A percentile compares a stretch with the other conserved stretches of the same genome.
phyloP scores from a whole-genome alignment of 2,113 vertebrate genomes.

The Chrysemys picta region DNA sequence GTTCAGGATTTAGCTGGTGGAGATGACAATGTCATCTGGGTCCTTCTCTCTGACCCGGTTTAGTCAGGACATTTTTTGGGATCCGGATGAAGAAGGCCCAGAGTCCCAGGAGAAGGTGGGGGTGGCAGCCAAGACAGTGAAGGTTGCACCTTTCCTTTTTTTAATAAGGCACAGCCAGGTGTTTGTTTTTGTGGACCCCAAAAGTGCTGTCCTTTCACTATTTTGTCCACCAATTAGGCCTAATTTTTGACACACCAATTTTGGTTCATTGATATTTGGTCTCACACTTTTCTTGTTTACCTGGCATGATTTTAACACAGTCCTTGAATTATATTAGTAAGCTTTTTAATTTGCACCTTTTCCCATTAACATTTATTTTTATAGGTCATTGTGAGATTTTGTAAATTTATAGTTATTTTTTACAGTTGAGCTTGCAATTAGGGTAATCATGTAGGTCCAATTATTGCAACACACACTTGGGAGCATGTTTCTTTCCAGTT shows the following conservation, averaged over 20 bases:
- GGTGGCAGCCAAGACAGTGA: too few species aligned
- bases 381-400: not conserved
- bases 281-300: not conserved
- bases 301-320: not conserved
- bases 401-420: not conserved
- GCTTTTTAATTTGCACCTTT: not conserved
- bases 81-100: too few species aligned
- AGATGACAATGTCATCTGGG: too few species aligned
- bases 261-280: not conserved
- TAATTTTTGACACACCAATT: not conserved
- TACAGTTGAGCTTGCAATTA: not conserved
- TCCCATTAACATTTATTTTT: not conserved
- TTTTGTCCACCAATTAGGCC: not conserved
- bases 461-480: fast-evolving
- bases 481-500: constrained; percentile 8
- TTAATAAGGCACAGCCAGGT: too few species aligned
- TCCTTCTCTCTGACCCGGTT: too few species aligned
- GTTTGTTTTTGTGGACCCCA: not conserved
- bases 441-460: not conserved
- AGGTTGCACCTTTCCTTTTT: too few species aligned
- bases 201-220: not conserved
- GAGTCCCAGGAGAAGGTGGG: too few species aligned
- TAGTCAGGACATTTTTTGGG: too few species aligned
- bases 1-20: too few species aligned
- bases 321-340: not conserved